Evolutionary conservation across 1,140 invertebrate genomes (phyloP).

Genomic region (Pseudachorutes palmiensis): DNA sequence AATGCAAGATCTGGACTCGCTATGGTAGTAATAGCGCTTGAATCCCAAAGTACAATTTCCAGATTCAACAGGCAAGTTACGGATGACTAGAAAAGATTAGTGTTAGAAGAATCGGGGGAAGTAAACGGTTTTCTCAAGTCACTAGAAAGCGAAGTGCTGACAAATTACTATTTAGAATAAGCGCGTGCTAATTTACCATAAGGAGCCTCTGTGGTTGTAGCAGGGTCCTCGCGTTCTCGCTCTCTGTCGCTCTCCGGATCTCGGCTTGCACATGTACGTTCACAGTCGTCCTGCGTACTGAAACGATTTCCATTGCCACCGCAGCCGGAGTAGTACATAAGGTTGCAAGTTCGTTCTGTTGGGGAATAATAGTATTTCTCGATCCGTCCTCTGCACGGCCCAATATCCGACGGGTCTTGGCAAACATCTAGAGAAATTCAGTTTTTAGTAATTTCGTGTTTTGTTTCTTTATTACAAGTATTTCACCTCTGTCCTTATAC

Average conservation of each 20-base stretch:
- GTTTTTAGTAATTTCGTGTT: too few species aligned
- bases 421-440: slow-evolving; percentile 15
- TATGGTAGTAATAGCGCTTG: too few species aligned
- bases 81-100: too few species aligned
- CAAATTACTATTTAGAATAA: too few species aligned
- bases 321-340: slow-evolving; percentile 76
- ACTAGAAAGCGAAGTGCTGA: too few species aligned
- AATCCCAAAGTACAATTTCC: too few species aligned
- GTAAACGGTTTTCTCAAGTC: too few species aligned
- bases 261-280: slow-evolving; percentile 53
- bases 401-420: slow-evolving; percentile 14
- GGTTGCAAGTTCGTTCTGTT: slow-evolving; percentile 49
- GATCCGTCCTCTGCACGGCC: slow-evolving; percentile 40
- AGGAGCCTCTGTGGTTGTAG: too few species aligned
- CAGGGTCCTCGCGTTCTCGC: not conserved
- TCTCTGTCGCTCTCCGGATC: not conserved
- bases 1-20: too few species aligned
- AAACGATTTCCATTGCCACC: slow-evolving; percentile 84
- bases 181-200: too few species aligned
- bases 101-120: too few species aligned
- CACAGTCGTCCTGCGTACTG: slow-evolving; percentile 64
- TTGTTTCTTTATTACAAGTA: not conserved
- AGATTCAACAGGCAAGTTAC: too few species aligned
- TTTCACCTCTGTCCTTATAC: not conserved
- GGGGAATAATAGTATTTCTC: slow-evolving; percentile 49